Base-by-base conservation (phyloP, 2,888 invertebrate species). In the Eumacrocentrus americanus region DNA sequence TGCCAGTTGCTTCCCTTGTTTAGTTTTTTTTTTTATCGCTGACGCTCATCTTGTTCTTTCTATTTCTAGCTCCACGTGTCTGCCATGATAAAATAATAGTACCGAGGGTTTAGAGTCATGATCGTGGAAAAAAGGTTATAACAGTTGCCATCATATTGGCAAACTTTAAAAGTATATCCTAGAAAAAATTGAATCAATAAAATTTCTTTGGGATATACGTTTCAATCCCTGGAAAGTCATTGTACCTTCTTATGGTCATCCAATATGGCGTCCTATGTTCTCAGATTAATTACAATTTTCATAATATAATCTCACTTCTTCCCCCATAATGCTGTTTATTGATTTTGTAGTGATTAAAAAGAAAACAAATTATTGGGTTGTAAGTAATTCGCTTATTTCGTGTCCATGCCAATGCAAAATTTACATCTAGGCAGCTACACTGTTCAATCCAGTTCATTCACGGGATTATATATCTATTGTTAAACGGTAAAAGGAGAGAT, bases 191-290 rank as follows among this genome's bases (percentile, higher is more conserved):
- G 38, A 29, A 23, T 11, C 7, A 60, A 48, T 29, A 34, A 37
- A 11, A 54, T n/a, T n/a, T n/a, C n/a, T n/a, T n/a, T n/a, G n/a
- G n/a, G n/a, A n/a, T n/a, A n/a, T 9, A 29, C 29, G 65, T 72
- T 71, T 63, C 67, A 70, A 70, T 71, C 72, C 66, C 66, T 64
- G 44, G 68, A 66, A 68, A 66, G 69, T 66, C 64, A n/a, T n/a
- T n/a, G n/a, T n/a, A n/a, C n/a, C n/a, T n/a, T n/a, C n/a, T n/a
- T n/a, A n/a, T n/a, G n/a, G n/a, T n/a, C n/a, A n/a, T n/a, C n/a
- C n/a, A n/a, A n/a, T n/a, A n/a, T n/a, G n/a, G n/a, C n/a, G n/a
- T n/a, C n/a, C n/a, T n/a, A n/a, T n/a, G 62, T 67, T 62, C 9
- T 29, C 29, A 29, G 5, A 29, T 6, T 29, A 29, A 29, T 6